Percentiles rank a stretch among this genome's conserved stretches.
These are phyloP conservation scores for Quadriops clusia DNA, from an alignment of 2,888 invertebrate genomes.

Conservation along the genomic window DNA sequence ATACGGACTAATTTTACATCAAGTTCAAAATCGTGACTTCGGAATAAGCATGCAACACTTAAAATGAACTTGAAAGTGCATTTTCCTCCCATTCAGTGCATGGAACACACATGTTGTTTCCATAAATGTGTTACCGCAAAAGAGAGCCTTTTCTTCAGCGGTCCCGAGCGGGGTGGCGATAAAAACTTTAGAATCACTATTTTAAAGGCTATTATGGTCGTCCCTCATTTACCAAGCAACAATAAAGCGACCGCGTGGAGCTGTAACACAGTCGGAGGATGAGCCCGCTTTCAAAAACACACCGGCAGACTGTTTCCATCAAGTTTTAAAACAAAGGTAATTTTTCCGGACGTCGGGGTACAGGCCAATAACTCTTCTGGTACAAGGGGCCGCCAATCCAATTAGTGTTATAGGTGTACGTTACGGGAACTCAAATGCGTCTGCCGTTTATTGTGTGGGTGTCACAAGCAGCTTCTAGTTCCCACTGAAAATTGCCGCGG, in stretches of 20 bases:
- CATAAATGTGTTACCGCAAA: too few species aligned
- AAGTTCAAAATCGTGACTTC: constrained; percentile 14
- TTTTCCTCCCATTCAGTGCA: too few species aligned
- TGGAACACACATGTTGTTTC: too few species aligned
- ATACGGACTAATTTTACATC: constrained; percentile 17
- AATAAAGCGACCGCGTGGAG: too few species aligned
- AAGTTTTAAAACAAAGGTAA: too few species aligned
- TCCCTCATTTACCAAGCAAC: too few species aligned
- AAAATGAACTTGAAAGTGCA: constrained; percentile 10
- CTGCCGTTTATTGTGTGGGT: constrained; percentile 22
- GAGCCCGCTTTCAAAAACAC: constrained; percentile 3
- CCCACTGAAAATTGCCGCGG: constrained; percentile 15
- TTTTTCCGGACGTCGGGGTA: constrained; percentile 12
- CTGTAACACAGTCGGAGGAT: too few species aligned
- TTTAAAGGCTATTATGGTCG: too few species aligned
- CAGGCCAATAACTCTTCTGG: constrained; percentile 21
- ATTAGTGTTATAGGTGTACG: constrained; percentile 25
- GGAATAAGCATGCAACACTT: constrained; percentile 10
- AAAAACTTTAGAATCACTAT: too few species aligned
- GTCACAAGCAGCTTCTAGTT: constrained; percentile 21
- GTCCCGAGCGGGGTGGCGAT: too few species aligned
- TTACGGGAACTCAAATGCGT: constrained; percentile 22
- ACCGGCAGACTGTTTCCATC: not conserved
- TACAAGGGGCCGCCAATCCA: constrained; percentile 22
- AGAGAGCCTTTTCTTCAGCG: too few species aligned